Evolutionary conservation across 2,797 vertebrate genomes (phyloP).

Genomic region (Xenopus petersii): DNA sequence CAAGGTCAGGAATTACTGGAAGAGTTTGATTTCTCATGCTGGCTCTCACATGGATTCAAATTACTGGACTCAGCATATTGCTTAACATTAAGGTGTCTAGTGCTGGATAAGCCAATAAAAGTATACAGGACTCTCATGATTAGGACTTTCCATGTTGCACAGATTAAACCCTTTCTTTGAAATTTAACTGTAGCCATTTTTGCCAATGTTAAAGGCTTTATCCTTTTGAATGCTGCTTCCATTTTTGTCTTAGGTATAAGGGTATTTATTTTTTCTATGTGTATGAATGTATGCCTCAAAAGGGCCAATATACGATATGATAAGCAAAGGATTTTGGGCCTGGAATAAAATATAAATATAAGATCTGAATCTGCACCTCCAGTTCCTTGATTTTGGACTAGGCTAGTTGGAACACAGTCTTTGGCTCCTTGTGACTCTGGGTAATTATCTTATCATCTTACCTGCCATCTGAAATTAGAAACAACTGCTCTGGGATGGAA

Average conservation of each 20-base stretch:
- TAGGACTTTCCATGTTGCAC: not conserved
- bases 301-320: not conserved
- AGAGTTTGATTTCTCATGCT: conserved; percentile 16
- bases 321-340: no score
- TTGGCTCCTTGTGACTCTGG: not conserved
- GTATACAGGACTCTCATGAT: conserved; percentile 18
- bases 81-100: not conserved
- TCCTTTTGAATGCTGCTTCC: not conserved
- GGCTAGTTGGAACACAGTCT: not conserved
- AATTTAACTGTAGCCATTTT: conserved; percentile 29
- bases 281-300: not conserved
- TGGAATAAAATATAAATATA: no score
- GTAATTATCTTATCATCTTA: not conserved
- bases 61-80: conserved; percentile 7
- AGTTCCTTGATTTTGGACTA: not conserved
- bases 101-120: not conserved
- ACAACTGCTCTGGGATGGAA: not conserved
- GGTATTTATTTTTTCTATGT: not conserved
- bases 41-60: conserved; percentile 3
- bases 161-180: not conserved
- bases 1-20: conserved; percentile 16
- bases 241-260: not conserved
- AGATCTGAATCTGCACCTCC: no score
- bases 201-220: conserved; percentile 1
- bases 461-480: not conserved